Conservation (phyloP, 1,140 invertebrate species). For the Diabrotica virgifera region DNA sequence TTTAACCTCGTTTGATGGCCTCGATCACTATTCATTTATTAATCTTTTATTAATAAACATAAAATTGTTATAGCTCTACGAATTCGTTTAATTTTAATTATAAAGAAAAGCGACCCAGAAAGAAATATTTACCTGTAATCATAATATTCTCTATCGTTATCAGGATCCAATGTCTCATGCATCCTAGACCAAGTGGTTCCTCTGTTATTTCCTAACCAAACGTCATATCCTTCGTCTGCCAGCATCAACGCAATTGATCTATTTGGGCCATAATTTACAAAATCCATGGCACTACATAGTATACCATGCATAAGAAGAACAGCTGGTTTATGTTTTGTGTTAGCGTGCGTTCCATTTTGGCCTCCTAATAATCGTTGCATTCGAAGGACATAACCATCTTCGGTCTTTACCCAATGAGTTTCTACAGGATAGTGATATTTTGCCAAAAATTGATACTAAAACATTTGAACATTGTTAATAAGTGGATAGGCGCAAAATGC, state of each 20-base stretch:
- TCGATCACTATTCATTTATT: too few species aligned
- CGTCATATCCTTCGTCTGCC: constrained; percentile 43
- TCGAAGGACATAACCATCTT: constrained; percentile 70
- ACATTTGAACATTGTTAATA: not conserved
- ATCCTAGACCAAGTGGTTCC: constrained; percentile 66
- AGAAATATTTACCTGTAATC: constrained; percentile 27
- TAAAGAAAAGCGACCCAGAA: too few species aligned
- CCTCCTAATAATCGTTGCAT: constrained; percentile 62
- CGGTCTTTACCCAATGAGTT: constrained; percentile 61
- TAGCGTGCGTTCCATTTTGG: constrained; percentile 4
- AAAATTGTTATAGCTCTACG: too few species aligned
- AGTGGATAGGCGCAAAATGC: too few species aligned
- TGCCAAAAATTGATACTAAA: constrained; percentile 47
- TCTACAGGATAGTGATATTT: constrained; percentile 62
- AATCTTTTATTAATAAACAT: too few species aligned
- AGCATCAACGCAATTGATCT: constrained; percentile 35
- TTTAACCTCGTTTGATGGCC: too few species aligned
- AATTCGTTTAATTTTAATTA: too few species aligned
- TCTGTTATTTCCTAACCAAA: constrained; percentile 70
- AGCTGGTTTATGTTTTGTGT: constrained; percentile 25
- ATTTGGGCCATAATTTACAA: constrained; percentile 37
- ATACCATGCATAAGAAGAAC: constrained; percentile 53
- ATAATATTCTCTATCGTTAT: constrained; percentile 45
- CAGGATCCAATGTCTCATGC: constrained; percentile 54
- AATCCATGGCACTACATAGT: constrained; percentile 36